Base-by-base conservation (phyloP, 1,140 invertebrate species). In the Thalassaphorura encarpata region DNA sequence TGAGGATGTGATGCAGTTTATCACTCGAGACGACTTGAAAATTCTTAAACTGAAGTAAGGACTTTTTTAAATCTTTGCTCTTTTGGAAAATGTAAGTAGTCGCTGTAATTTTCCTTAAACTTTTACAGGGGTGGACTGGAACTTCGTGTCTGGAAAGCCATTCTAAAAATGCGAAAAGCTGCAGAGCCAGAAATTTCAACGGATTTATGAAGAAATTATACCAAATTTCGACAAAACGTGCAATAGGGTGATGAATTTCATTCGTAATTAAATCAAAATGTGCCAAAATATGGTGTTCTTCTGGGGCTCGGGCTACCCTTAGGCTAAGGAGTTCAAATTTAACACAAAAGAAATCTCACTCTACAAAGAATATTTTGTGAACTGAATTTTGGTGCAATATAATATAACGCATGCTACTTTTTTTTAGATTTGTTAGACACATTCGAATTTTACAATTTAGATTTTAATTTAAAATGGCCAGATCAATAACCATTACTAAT, bases 11-110 rank as follows among this genome's bases (percentile, higher is more conserved):
- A 70, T 89, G 36, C 77, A 79, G 58, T 78, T 83, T 60, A 76
- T 89, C 56, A 82, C 78, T 1, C 76, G 83, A 66, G 81, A 88
- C 59, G 89, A 93, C 73, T 69, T 93, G 45, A 75, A 79, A 46
- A 77, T 78, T 67, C 67, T 91, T 42, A 78, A 80, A 41, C 72
- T 93, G 42, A 81, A 78, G 83, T 87, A 72, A 70, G 74, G 53
- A 61, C 40, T 43, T 18, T 15, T 43, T 47, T n/a, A 51, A 21
- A 19, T 6, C 33, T 21, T 21, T 6, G 28, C 21, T 23, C 48
- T 28, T n/a, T 40, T 3, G 26, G 18, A 56, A 21, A 18, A 50
- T 45, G n/a, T 39, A 16, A 16, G 43, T 51, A 36, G 24, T 0
- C 8, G 2, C 33, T 39, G 4, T 4, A 39, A 26, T 3, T 1